A percentile compares a stretch with the other conserved stretches of the same genome.
phyloP scores from a whole-genome alignment of 2,888 invertebrate genomes.

The Homarus gammarus region DNA sequence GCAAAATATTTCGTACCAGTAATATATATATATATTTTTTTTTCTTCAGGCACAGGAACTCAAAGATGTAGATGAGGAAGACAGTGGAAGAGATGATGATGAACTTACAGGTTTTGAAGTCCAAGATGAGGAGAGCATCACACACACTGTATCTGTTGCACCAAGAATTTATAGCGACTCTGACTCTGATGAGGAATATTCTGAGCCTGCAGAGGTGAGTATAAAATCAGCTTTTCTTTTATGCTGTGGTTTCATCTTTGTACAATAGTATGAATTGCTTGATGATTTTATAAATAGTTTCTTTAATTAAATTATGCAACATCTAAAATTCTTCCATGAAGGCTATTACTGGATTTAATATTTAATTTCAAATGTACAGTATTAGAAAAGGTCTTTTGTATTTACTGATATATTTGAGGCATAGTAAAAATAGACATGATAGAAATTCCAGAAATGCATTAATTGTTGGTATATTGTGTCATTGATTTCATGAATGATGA shows the following conservation, averaged over 20 bases:
- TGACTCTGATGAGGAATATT: constrained; percentile 76
- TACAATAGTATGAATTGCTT: neutral
- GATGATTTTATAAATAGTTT: too few species aligned
- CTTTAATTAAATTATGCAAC: too few species aligned
- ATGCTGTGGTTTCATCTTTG: neutral
- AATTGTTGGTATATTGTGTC: too few species aligned
- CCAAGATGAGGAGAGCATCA: constrained; percentile 12
- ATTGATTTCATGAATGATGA: too few species aligned
- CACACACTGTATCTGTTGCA: constrained; percentile 25
- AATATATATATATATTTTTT: neutral
- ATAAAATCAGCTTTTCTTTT: neutral
- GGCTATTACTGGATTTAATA: too few species aligned
- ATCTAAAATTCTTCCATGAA: too few species aligned
- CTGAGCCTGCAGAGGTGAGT: constrained; percentile 73
- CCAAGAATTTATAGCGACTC: constrained; percentile 68
- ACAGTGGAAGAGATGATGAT: constrained; percentile 12
- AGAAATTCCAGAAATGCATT: too few species aligned
- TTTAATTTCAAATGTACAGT: too few species aligned
- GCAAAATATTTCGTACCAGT: neutral
- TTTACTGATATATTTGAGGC: too few species aligned
- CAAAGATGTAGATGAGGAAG: constrained; percentile 5
- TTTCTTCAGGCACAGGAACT: constrained; percentile 23
- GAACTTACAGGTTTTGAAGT: neutral
- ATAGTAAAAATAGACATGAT: too few species aligned
- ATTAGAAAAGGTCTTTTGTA: too few species aligned